Percentiles rank a stretch among this genome's conserved stretches.
Evolutionary conservation across 1,140 invertebrate species (phyloP).

Genomic region (Drosophila cardini): DNA sequence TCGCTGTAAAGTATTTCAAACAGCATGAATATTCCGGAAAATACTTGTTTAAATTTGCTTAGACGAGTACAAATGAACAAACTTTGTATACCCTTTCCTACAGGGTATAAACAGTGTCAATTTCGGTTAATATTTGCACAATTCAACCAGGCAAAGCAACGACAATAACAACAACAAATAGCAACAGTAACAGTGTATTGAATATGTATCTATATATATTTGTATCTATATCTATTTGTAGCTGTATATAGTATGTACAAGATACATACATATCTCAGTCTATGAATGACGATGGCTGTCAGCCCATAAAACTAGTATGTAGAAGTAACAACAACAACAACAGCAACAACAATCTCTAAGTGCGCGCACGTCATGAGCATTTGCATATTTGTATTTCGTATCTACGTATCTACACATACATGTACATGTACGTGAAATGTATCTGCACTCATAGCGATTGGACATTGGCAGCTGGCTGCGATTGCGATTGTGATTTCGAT

Average conservation of each 20-base stretch:
- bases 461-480: conserved; percentile 37
- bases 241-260: too few relatives aligned
- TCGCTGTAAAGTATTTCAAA: too few relatives aligned
- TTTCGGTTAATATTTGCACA: conserved; percentile 58
- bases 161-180: conserved; percentile 3
- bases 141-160: conserved; percentile 12
- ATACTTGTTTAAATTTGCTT: too few relatives aligned
- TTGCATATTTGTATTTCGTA: conserved; percentile 46
- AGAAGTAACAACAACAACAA: conserved; percentile 33
- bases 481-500: not conserved
- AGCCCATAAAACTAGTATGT: conserved; percentile 40
- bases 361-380: conserved; percentile 52
- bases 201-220: not conserved
- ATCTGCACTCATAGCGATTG: conserved; percentile 27
- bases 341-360: conserved; percentile 33
- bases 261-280: conserved; percentile 1
- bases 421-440: conserved; percentile 22
- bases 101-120: conserved; percentile 37
- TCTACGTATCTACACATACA: conserved; percentile 32
- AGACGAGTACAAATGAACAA: too few relatives aligned
- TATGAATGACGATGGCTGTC: conserved; percentile 41
- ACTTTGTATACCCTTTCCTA: not conserved
- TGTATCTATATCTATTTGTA: not conserved
- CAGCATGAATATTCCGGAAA: too few relatives aligned
- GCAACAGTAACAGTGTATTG: not conserved